phyloP scores from a whole-genome alignment of 35 echinoderm and acorn worm species.

The Stichopus chloronotus region DNA sequence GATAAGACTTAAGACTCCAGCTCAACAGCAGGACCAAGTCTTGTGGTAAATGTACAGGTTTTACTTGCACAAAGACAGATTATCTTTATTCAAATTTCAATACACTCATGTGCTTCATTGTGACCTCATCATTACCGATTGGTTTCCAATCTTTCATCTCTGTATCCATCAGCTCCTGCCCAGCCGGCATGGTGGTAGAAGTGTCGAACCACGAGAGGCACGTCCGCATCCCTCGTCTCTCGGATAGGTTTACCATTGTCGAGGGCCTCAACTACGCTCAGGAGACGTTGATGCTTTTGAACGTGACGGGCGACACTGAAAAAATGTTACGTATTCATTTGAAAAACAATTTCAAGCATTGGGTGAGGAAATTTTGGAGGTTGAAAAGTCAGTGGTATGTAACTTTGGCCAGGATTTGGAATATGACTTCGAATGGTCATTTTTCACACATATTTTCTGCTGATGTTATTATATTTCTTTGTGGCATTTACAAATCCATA shows the following conservation, averaged over 20 bases:
- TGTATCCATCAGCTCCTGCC: conserved; percentile 93
- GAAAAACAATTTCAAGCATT: not conserved
- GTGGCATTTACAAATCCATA: too few relatives aligned
- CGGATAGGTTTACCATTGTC: conserved; percentile 97
- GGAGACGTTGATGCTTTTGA: conserved; percentile 90
- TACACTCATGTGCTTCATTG: too few relatives aligned
- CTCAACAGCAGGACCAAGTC: too few relatives aligned
- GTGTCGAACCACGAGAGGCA: conserved; percentile 85
- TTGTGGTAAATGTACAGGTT: too few relatives aligned
- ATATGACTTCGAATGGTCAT: too few relatives aligned
- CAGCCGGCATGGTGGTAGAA: conserved; percentile 98
- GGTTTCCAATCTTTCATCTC: conserved; percentile 93
- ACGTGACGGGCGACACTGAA: conserved; percentile 87
- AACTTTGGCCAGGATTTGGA: too few relatives aligned
- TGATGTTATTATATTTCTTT: too few relatives aligned
- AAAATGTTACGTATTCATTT: not conserved
- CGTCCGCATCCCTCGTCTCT: conserved; percentile 85
- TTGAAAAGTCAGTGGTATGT: too few relatives aligned
- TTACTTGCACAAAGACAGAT: too few relatives aligned
- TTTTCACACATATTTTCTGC: too few relatives aligned
- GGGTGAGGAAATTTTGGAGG: not conserved
- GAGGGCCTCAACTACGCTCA: conserved; percentile 86
- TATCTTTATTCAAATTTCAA: too few relatives aligned
- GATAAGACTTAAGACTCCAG: too few relatives aligned
- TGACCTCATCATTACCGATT: conserved; percentile 15